Percentiles rank a stretch among this genome's conserved stretches.
Evolutionary conservation across 2,888 invertebrate species (phyloP).

Genomic region (Schizaphis graminum): DNA sequence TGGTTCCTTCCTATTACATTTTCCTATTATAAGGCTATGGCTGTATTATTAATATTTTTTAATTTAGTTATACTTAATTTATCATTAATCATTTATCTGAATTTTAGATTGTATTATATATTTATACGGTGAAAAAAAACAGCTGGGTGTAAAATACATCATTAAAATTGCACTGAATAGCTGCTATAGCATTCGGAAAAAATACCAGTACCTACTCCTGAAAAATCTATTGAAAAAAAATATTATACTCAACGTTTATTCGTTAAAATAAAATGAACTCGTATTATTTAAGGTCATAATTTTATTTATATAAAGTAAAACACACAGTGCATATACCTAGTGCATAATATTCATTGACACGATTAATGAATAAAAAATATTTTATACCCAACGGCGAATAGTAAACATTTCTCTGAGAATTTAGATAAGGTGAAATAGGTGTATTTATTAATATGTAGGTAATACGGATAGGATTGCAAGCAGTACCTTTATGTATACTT

Average conservation of each 20-base stretch:
- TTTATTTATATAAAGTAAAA: neutral
- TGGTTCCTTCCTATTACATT: neutral
- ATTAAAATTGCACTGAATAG: conserved; percentile 12
- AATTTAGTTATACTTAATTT: neutral
- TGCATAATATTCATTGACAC: neutral
- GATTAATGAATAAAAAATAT: neutral
- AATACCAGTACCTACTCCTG: neutral
- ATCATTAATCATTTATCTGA: neutral
- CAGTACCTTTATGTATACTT: neutral
- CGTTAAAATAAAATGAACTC: neutral
- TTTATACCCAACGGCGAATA: neutral
- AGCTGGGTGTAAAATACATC: neutral
- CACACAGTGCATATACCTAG: neutral
- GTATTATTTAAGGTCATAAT: neutral
- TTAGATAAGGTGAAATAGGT: neutral
- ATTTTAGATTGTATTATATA: neutral
- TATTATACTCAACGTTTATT: neutral
- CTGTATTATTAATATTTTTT: neutral
- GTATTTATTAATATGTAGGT: neutral
- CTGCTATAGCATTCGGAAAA: neutral
- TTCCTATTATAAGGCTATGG: neutral
- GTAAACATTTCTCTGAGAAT: neutral
- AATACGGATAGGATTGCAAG: neutral
- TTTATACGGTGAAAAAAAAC: neutral
- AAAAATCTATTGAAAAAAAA: neutral